Base-by-base conservation (phyloP, 2,797 vertebrate species). In the Helostoma temminkii region DNA sequence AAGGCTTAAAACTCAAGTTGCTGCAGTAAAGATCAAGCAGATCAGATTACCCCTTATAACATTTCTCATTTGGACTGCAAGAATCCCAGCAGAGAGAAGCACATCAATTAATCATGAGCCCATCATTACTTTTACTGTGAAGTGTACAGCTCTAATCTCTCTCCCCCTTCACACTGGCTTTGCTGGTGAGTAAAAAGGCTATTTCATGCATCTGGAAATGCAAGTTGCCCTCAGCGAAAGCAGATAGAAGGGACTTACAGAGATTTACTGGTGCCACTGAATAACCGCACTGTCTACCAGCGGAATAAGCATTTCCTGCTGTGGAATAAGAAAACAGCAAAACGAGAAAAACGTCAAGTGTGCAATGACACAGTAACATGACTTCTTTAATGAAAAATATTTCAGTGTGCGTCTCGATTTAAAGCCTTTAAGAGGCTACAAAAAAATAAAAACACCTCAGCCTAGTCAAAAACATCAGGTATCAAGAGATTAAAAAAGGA, bases 211-310 rank as follows among this genome's bases (percentile, higher is more conserved):
- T 91, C 83, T 91, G 77, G 64, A 89, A 93, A 92, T 89, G 92
- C 91, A 90, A 83, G 79, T 89, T 89, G 90, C 90, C 92, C 88
- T 92, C 85, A 93, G 91, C 92, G 69, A 90, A 94, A 93, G 90
- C 93, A 91, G 87, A 91, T 89, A 90, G 91, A 92, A 92, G 89
- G 83, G 87, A 93, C 94, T 94, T 94, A 95, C 94, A 95, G 92
- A 88, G 87, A 90, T 87, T 88, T 94, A 93, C 70, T 65, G 91
- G 81, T 76, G 85, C 74, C 86, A 88, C 74, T 89, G 92, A 93
- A 93, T 91, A 91, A 95, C 93, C 89, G 79, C 88, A 94, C 91
- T 94, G 93, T 93, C 91, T 95, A 95, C 89, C 86, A 91, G 89
- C 86, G 82, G 82, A 89, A 93, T 85, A 93, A 53, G 57, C 89